A percentile compares a stretch with the other conserved stretches of the same genome.
Conservation (phyloP, 1,140 invertebrate genomes). For the Drosophila pruinosa region DNA sequence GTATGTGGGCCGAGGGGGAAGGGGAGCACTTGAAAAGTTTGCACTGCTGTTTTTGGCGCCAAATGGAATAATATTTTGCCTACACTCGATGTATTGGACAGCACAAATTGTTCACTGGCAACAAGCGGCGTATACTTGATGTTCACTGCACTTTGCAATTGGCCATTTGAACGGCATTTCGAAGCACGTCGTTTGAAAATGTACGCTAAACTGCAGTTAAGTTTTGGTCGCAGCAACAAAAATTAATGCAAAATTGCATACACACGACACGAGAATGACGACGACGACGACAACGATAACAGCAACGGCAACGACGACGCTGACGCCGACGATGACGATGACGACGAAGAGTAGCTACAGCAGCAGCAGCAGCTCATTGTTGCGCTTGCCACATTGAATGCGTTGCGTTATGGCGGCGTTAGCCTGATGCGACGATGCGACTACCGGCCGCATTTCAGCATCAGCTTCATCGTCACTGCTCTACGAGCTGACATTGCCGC, state of each 20-base stretch:
- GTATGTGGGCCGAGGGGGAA: background rate
- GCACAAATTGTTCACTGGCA: constrained; percentile 6
- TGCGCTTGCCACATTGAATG: constrained; percentile 81
- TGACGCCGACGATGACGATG: constrained; percentile 1
- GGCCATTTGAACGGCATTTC: constrained; percentile 43
- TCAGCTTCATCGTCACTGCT: constrained; percentile 43
- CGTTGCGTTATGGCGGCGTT: constrained; percentile 80
- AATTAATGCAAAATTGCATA: constrained; percentile 79
- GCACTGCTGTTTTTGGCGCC: constrained; percentile 62
- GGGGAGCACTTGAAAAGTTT: constrained; percentile 19
- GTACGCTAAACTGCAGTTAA: constrained; percentile 69
- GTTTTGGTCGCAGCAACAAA: constrained; percentile 64
- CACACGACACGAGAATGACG: constrained; percentile 64
- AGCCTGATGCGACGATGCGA: constrained; percentile 77
- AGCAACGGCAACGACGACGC: constrained; percentile 2
- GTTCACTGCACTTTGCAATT: constrained; percentile 37
- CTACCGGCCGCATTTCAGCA: constrained; percentile 76
- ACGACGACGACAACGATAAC: constrained; percentile 17
- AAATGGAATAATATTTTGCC: constrained; percentile 50
- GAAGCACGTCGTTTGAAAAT: constrained; percentile 53
- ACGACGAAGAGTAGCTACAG: constrained; percentile 18
- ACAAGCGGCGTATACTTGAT: constrained; percentile 43
- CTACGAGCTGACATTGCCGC: constrained; percentile 9
- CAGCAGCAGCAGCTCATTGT: constrained; percentile 69
- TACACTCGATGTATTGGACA: background rate